phyloP scores from a whole-genome alignment of 1,140 invertebrate genomes.

The Helicoverpa zea region DNA sequence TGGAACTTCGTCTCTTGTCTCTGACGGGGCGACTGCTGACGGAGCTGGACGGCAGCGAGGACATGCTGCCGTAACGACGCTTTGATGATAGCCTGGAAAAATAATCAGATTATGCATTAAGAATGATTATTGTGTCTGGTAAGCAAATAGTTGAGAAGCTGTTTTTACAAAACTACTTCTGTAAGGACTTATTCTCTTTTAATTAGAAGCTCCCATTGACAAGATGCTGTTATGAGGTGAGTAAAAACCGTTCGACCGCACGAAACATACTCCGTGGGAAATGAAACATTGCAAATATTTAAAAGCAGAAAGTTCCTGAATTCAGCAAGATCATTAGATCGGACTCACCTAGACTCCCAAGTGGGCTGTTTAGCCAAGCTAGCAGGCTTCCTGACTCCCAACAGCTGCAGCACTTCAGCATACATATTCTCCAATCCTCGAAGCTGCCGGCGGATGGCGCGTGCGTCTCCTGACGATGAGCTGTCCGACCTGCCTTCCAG shows the following conservation, averaged over 20 bases:
- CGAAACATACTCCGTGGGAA: too few relatives aligned
- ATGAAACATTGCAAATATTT: too few relatives aligned
- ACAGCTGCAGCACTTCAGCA: constrained; percentile 92
- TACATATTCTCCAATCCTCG: constrained; percentile 97
- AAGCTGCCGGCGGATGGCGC: constrained; percentile 93
- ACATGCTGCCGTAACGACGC: constrained; percentile 91
- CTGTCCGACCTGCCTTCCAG: constrained; percentile 91
- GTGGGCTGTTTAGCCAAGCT: constrained; percentile 85
- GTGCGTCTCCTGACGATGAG: constrained; percentile 92
- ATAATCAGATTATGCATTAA: background rate
- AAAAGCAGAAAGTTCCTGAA: too few relatives aligned
- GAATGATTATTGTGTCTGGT: too few relatives aligned
- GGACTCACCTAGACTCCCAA: constrained; percentile 87
- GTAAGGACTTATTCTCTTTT: too few relatives aligned
- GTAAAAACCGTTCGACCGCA: too few relatives aligned
- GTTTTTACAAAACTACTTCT: too few relatives aligned
- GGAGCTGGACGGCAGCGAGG: constrained; percentile 93
- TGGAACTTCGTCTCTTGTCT: constrained; percentile 88
- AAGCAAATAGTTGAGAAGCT: background rate
- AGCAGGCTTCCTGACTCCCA: constrained; percentile 90
- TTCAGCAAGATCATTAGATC: too few relatives aligned
- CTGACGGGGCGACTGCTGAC: constrained; percentile 91
- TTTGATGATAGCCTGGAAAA: constrained; percentile 76
- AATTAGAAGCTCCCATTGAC: too few relatives aligned
- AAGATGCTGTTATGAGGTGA: too few relatives aligned